Percentiles rank a stretch among this genome's conserved stretches.
Evolutionary conservation across 1,140 invertebrate genomes (phyloP).

Genomic region (Macrocentrus cingulum): DNA sequence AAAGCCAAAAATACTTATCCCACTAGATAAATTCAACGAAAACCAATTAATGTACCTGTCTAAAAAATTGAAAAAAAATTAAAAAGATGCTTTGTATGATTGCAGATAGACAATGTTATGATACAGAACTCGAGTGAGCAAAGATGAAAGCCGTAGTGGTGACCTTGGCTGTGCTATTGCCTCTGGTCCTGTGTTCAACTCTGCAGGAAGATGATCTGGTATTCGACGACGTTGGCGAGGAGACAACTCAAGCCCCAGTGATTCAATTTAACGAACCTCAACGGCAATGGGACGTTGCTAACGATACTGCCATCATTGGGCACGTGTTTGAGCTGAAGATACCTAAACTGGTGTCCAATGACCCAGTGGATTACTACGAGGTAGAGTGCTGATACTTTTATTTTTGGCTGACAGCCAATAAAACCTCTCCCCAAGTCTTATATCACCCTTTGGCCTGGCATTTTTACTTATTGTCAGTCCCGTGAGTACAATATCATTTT

Average conservation of each 20-base stretch:
- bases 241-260: constrained; percentile 26
- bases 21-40: too few relatives aligned
- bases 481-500: too few relatives aligned
- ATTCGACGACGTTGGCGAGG: constrained; percentile 52
- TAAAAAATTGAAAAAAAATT: too few relatives aligned
- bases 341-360: constrained; percentile 54
- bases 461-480: not conserved
- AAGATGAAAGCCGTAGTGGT: constrained; percentile 44
- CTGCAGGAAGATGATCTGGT: constrained; percentile 54
- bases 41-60: too few relatives aligned
- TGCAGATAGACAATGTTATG: not conserved
- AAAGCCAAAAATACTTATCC: too few relatives aligned
- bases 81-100: not conserved
- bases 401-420: not conserved
- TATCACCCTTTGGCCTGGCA: not conserved
- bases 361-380: constrained; percentile 54
- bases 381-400: constrained; percentile 34
- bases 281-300: constrained; percentile 49
- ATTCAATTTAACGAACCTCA: constrained; percentile 28
- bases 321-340: constrained; percentile 56
- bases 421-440: not conserved
- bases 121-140: too few relatives aligned
- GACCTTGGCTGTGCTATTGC: constrained; percentile 34
- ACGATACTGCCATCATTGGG: constrained; percentile 51
- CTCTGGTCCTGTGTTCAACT: constrained; percentile 33